phyloP scores from a whole-genome alignment of 2,888 invertebrate genomes.

The Capitulum mitella region DNA sequence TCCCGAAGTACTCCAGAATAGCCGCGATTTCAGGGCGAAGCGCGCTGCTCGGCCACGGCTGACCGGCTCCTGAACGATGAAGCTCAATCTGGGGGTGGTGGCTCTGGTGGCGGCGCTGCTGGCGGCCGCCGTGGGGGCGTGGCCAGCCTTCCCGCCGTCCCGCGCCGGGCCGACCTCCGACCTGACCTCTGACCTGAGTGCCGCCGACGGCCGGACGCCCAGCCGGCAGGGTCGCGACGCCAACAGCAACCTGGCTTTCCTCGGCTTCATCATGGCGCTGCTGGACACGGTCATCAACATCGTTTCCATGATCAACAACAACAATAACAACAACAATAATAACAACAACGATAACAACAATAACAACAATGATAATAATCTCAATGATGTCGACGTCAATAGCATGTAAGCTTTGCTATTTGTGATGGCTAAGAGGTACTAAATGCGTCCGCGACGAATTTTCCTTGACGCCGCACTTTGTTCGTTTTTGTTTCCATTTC shows the following conservation, averaged over 20 bases:
- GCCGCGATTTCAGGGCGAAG: too few species aligned
- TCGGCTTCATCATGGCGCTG: constrained; percentile 32
- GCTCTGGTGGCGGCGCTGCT: not conserved
- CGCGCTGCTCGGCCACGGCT: too few species aligned
- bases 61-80: not conserved
- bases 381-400: constrained; percentile 26
- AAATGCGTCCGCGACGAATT: too few species aligned
- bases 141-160: not conserved
- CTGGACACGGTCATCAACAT: constrained; percentile 33
- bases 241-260: constrained; percentile 31
- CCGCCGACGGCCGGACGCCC: not conserved
- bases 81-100: not conserved
- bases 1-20: too few species aligned
- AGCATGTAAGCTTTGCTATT: constrained; percentile 27
- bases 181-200: not conserved
- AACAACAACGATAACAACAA: constrained; percentile 30
- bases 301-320: constrained; percentile 30
- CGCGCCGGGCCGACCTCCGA: not conserved
- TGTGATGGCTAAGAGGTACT: too few species aligned
- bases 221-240: constrained; percentile 27
- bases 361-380: constrained; percentile 29
- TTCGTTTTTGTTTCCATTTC: too few species aligned
- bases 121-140: not conserved
- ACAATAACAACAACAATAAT: constrained; percentile 33
- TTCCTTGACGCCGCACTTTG: too few species aligned